These are phyloP conservation scores for Allolobophora icterica DNA, from an alignment of 2,888 invertebrate genomes.

Conservation along the genomic window DNA sequence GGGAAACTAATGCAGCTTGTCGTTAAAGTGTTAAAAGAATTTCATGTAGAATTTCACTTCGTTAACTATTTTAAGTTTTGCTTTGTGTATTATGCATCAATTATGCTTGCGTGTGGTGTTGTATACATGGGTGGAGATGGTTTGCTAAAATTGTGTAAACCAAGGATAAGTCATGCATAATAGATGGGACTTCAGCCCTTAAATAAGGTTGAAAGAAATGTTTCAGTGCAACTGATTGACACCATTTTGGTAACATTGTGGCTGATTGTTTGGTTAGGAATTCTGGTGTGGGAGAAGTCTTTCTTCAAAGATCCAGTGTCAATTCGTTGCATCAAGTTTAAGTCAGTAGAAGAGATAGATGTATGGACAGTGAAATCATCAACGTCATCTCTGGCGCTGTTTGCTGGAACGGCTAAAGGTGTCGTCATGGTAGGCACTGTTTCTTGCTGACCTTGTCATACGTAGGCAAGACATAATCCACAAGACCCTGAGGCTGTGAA, in stretches of 20 bases:
- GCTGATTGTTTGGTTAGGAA: conserved; percentile 21
- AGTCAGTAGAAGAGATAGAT: not conserved
- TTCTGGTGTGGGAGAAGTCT: conserved; percentile 22
- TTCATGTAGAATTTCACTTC: no score
- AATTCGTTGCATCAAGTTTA: conserved; percentile 29
- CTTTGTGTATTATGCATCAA: not conserved
- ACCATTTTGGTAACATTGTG: not conserved
- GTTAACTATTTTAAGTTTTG: not conserved
- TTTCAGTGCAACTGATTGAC: not conserved
- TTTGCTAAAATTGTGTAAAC: not conserved
- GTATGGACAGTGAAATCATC: not conserved
- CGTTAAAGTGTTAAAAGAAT: no score
- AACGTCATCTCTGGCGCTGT: not conserved
- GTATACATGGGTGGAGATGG: not conserved
- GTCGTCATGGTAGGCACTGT: not conserved
- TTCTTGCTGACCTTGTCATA: not conserved
- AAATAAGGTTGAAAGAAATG: not conserved
- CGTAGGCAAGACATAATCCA: not conserved
- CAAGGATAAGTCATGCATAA: not conserved
- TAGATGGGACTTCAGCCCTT: not conserved
- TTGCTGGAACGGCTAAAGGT: conserved; percentile 31
- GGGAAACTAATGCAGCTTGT: no score
- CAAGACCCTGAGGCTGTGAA: not conserved
- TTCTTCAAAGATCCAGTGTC: conserved; percentile 26
- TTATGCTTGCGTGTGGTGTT: not conserved